A percentile compares a stretch with the other conserved stretches of the same genome.
phyloP scores from a whole-genome alignment of 2,113 vertebrate genomes.

The Semicossyphus pulcher region DNA sequence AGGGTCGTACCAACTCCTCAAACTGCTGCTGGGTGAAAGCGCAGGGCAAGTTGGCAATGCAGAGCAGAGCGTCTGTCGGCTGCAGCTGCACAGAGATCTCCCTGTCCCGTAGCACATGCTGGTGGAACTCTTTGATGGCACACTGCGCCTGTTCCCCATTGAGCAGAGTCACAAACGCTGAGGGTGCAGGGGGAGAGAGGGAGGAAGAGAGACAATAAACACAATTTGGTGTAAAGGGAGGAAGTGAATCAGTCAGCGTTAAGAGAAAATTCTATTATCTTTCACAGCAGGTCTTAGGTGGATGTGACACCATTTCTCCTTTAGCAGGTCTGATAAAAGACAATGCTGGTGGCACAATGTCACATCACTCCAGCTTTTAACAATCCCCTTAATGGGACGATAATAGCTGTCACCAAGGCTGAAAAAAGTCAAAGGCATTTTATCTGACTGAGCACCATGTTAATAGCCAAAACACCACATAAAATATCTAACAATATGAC shows the following conservation, averaged over 20 bases:
- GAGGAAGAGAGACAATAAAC: slow-evolving; percentile 1
- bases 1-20: slow-evolving; percentile 93
- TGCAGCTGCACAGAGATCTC: slow-evolving; percentile 94
- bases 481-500: neutral
- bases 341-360: slow-evolving; percentile 31
- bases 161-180: slow-evolving; percentile 91
- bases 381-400: slow-evolving; percentile 12
- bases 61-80: slow-evolving; percentile 91
- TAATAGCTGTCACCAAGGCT: slow-evolving; percentile 6
- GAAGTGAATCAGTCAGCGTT: neutral
- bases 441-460: neutral
- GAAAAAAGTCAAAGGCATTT: slow-evolving; percentile 17
- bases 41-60: slow-evolving; percentile 91
- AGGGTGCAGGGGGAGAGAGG: neutral
- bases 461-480: neutral
- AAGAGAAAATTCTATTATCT: neutral
- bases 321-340: slow-evolving; percentile 26
- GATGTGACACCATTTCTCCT: slow-evolving; percentile 11
- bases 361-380: slow-evolving; percentile 7
- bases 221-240: neutral
- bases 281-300: slow-evolving; percentile 10
- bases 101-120: slow-evolving; percentile 85
- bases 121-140: slow-evolving; percentile 89
- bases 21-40: slow-evolving; percentile 92
- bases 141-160: slow-evolving; percentile 93